phyloP scores from a whole-genome alignment of 2,888 invertebrate genomes.

The Galeruca laticollis region DNA sequence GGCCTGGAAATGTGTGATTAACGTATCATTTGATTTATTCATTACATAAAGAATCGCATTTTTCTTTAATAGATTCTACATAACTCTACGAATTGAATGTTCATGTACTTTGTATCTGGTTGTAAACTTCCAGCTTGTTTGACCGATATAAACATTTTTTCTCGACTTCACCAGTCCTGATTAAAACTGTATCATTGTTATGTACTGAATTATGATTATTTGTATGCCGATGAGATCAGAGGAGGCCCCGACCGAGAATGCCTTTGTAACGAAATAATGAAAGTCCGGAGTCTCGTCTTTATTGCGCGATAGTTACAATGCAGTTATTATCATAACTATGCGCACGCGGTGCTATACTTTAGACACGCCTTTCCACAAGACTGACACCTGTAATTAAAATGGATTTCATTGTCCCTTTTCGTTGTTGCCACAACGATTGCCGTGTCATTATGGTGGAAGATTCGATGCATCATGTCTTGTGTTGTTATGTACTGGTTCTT shows the following conservation, averaged over 20 bases:
- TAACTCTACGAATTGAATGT: too few relatives aligned
- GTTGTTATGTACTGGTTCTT: background rate
- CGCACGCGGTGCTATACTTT: conserved; percentile 50
- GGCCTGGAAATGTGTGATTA: too few relatives aligned
- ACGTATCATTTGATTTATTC: too few relatives aligned
- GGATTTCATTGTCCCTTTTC: conserved; percentile 51
- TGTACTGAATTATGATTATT: conserved; percentile 39
- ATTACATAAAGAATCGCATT: too few relatives aligned
- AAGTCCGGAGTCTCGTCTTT: conserved; percentile 36
- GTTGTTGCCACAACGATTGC: conserved; percentile 33
- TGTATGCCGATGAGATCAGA: conserved; percentile 43
- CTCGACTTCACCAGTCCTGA: conserved; percentile 5
- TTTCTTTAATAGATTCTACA: too few relatives aligned
- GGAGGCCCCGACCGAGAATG: conserved; percentile 42
- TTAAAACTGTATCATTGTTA: conserved; percentile 37
- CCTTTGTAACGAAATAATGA: conserved; percentile 43
- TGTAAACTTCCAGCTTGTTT: conserved; percentile 30
- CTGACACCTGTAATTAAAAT: conserved; percentile 54
- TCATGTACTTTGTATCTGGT: conserved; percentile 27
- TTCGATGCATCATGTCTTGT: background rate
- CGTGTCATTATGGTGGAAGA: conserved; percentile 1
- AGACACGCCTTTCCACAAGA: conserved; percentile 51
- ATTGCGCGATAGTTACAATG: conserved; percentile 51
- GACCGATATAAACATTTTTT: conserved; percentile 10
- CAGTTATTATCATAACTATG: conserved; percentile 54